Percentiles rank a stretch among this genome's conserved stretches.
phyloP scores from a whole-genome alignment of 1,140 invertebrate species.

The Gonatopus flavifemur region DNA sequence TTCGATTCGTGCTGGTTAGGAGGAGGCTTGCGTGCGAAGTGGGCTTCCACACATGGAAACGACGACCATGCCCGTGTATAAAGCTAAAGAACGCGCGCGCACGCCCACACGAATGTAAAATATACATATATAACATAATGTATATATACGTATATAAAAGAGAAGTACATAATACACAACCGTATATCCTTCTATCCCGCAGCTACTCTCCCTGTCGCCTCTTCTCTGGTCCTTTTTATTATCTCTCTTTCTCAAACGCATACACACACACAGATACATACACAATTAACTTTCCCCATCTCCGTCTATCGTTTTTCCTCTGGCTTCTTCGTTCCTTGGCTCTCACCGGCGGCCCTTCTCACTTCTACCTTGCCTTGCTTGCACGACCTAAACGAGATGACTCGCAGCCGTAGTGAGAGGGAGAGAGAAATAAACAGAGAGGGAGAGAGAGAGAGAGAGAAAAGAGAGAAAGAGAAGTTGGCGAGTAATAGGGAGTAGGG shows the following conservation, averaged over 20 bases:
- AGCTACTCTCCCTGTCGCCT: conserved; percentile 40
- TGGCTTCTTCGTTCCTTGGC: conserved; percentile 23
- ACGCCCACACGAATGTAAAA: conserved; percentile 7
- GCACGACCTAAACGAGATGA: conserved; percentile 35
- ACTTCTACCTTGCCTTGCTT: conserved; percentile 8
- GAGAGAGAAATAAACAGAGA: not conserved
- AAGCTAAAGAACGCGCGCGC: conserved; percentile 2
- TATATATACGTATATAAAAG: too few relatives aligned
- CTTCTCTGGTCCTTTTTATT: conserved; percentile 24
- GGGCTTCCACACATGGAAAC: conserved; percentile 1
- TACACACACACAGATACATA: too few relatives aligned
- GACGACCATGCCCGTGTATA: conserved; percentile 1
- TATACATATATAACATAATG: too few relatives aligned
- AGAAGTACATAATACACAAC: conserved; percentile 34
- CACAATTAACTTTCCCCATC: too few relatives aligned
- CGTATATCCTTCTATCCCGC: conserved; percentile 37
- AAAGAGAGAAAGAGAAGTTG: not conserved
- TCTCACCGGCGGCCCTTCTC: conserved; percentile 15
- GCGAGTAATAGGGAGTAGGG: too few relatives aligned
- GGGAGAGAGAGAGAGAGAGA: not conserved
- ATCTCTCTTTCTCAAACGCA: too few relatives aligned
- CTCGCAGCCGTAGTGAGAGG: conserved; percentile 3
- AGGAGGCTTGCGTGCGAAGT: conserved; percentile 37
- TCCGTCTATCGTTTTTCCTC: too few relatives aligned
- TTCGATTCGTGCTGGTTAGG: conserved; percentile 39